These are phyloP conservation scores for mouse (Mus musculus) DNA, from an alignment of 2,113 vertebrate genomes.

Conservation along the genomic window DNA sequence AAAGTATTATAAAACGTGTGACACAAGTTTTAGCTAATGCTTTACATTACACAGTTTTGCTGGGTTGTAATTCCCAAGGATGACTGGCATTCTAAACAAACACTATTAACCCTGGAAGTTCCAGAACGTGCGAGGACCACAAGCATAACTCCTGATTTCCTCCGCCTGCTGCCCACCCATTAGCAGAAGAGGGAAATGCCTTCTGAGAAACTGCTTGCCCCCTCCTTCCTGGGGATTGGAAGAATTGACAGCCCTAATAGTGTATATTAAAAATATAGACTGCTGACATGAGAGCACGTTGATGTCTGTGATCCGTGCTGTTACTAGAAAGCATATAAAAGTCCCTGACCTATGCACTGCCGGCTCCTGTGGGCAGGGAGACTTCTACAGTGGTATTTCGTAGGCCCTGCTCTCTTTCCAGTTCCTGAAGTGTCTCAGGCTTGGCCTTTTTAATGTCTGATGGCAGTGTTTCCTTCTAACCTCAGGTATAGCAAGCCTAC, in stretches of 20 bases:
- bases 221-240: background rate
- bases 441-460: background rate
- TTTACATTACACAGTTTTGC: background rate
- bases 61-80: background rate
- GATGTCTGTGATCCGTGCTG: background rate
- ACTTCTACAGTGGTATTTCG: background rate
- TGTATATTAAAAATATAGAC: background rate
- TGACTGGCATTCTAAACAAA: background rate
- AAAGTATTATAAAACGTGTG: background rate
- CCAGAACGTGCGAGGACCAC: no score
- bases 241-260: background rate
- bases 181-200: rapidly evolving
- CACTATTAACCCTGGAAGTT: background rate
- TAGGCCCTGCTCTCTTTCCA: background rate
- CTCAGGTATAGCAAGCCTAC: rapidly evolving
- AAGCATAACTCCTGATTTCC: background rate
- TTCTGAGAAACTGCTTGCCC: rapidly evolving
- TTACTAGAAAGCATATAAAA: no score
- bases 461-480: background rate
- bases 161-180: rapidly evolving
- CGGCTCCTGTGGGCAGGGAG: background rate
- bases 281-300: background rate
- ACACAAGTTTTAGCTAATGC: background rate
- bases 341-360: background rate
- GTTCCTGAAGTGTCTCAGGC: background rate